phyloP scores from a whole-genome alignment of 2,113 vertebrate species.

The Misgurnus anguillicaudatus region DNA sequence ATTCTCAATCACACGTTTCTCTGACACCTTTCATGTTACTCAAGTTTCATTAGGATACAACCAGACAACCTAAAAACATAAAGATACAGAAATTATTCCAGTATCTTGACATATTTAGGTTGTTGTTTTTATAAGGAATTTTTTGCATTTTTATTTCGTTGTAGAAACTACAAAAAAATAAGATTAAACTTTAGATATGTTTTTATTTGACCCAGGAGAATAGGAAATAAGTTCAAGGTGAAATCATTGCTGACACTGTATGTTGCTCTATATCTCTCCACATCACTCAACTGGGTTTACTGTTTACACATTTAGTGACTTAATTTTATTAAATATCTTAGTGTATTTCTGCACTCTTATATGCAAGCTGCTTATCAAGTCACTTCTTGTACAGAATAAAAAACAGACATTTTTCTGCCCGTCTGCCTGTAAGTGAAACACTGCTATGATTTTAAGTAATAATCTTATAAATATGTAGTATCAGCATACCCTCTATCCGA shows the following conservation, averaged over 20 bases:
- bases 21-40: background rate
- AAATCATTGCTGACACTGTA: background rate
- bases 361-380: background rate
- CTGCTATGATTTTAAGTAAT: background rate
- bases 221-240: background rate
- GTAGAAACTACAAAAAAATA: background rate
- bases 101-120: background rate
- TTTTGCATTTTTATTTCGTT: background rate
- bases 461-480: background rate
- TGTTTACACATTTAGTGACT: background rate
- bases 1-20: background rate
- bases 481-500: background rate
- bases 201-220: background rate
- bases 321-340: background rate
- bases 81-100: background rate
- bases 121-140: background rate
- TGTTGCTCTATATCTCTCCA: background rate
- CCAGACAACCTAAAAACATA: background rate
- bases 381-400: slow-evolving; percentile 1
- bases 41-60: background rate
- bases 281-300: background rate
- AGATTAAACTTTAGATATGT: background rate
- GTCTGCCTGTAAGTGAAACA: slow-evolving; percentile 1
- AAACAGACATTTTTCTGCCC: background rate
- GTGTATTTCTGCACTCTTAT: slow-evolving; percentile 43